Conservation (phyloP, 2,113 vertebrate genomes). For the Ammodramus savannarum region DNA sequence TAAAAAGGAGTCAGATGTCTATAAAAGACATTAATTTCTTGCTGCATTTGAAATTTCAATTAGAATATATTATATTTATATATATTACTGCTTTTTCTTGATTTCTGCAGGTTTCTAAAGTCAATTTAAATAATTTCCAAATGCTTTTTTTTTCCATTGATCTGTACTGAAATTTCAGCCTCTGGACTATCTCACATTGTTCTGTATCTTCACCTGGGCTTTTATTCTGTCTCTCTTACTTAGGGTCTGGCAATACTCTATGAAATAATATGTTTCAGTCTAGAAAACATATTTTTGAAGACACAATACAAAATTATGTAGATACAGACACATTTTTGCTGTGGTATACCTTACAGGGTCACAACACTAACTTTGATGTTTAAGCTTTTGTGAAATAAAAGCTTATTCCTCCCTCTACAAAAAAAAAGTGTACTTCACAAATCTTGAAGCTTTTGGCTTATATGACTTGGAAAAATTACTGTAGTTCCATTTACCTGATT, state of each 20-base stretch:
- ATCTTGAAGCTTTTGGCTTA: background rate
- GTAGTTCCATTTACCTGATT: background rate
- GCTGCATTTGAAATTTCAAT: conserved; percentile 8
- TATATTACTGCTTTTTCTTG: background rate
- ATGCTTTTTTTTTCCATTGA: background rate
- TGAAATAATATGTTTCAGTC: background rate
- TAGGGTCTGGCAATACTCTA: background rate
- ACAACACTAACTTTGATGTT: background rate
- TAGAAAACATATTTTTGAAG: background rate
- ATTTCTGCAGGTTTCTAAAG: background rate
- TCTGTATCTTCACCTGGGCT: background rate
- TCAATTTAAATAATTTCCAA: background rate
- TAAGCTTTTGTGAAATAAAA: background rate
- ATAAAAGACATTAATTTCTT: conserved; percentile 51
- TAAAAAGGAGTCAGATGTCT: conserved; percentile 52
- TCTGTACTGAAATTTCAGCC: background rate
- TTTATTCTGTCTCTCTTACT: background rate
- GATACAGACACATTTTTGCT: background rate
- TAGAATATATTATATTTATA: background rate
- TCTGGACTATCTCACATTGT: background rate
- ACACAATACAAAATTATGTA: background rate
- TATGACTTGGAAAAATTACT: background rate
- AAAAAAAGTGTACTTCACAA: too few relatives aligned
- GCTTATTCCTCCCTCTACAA: too few relatives aligned
- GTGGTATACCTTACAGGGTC: background rate